Base-by-base conservation (phyloP, 1,140 invertebrate species). In the Hydropsyche tenuis region DNA sequence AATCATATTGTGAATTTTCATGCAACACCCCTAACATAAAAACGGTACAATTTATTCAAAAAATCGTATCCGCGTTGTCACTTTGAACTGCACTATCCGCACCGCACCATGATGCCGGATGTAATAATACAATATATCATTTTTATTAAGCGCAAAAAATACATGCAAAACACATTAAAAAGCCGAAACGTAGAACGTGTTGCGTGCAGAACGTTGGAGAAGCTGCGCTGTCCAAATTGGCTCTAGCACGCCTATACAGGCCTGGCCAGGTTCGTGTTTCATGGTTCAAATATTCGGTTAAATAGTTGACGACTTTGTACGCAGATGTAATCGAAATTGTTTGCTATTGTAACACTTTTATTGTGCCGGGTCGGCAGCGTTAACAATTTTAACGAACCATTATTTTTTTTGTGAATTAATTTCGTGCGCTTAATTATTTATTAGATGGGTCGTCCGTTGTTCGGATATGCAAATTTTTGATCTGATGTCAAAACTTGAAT, bases 231-330 rank as follows among this genome's bases (percentile, higher is more conserved):
- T 4, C 20, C 20, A 53, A 53, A 53, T 53, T 53, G 48, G 7
- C 18, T 53, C 48, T 9, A 53, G 9, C 30, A 37, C 30, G 30
- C 30, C 30, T 37, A 37, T 4, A 37, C 9, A 37, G 30, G 48
- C 20, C 16, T 48, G 12, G 12, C 12, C n/a, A 53, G 48, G 48
- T 53, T 53, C 48, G 48, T 53, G 48, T 53, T 53, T 53, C 48
- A 53, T 18, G 48, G 48, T 53, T 53, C 48, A 53, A 53, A 20
- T 20, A 20, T 16, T 53, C 48, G 16, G 16, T 20, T 53, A 53
- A 53, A 53, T 53, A 18, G 48, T 53, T 53, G 48, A 53, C 48
- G 48, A 53, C 48, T 53, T 53, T 18, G 48, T 53, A 53, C 48
- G 48, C 48, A 18, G 48, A 53, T 53, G 48, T 53, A 53, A 53